Percentiles rank a stretch among this genome's conserved stretches.
These are phyloP conservation scores for Lophius americanus DNA, from an alignment of 2,797 vertebrate genomes.

Conservation along the genomic window DNA sequence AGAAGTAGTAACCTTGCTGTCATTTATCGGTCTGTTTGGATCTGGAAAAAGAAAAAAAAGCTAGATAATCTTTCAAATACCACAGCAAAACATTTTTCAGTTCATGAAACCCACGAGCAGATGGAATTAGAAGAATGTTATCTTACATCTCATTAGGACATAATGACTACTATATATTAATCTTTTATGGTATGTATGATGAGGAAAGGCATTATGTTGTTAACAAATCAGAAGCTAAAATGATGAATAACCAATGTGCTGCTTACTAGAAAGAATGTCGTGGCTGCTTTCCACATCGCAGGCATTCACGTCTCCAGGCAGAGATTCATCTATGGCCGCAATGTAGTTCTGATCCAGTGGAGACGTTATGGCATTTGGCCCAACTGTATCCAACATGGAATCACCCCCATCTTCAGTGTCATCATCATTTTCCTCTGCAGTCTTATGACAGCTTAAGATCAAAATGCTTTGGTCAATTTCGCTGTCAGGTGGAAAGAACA, in stretches of 20 bases:
- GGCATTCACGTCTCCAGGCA: neutral
- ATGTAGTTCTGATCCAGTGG: conserved; percentile 15
- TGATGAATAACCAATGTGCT: neutral
- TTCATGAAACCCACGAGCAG: too few relatives aligned
- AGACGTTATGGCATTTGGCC: conserved; percentile 13
- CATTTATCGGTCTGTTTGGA: neutral
- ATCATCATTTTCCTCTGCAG: conserved; percentile 18
- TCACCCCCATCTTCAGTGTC: conserved; percentile 8
- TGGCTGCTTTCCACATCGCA: neutral
- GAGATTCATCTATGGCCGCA: conserved; percentile 7
- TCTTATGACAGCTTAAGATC: conserved; percentile 4
- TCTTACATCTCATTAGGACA: too few relatives aligned
- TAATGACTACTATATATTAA: too few relatives aligned
- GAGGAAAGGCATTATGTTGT: neutral
- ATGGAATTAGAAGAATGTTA: too few relatives aligned
- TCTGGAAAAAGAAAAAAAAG: conserved; percentile 29
- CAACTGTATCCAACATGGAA: conserved; percentile 2
- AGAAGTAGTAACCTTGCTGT: neutral
- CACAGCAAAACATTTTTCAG: too few relatives aligned
- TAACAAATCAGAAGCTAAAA: neutral
- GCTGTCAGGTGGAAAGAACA: neutral
- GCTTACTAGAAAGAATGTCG: conserved; percentile 53
- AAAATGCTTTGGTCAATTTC: conserved; percentile 9
- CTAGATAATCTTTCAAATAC: neutral
- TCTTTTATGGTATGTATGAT: neutral